phyloP scores from a whole-genome alignment of 2,888 invertebrate species.

The Cyaniris semiargus region DNA sequence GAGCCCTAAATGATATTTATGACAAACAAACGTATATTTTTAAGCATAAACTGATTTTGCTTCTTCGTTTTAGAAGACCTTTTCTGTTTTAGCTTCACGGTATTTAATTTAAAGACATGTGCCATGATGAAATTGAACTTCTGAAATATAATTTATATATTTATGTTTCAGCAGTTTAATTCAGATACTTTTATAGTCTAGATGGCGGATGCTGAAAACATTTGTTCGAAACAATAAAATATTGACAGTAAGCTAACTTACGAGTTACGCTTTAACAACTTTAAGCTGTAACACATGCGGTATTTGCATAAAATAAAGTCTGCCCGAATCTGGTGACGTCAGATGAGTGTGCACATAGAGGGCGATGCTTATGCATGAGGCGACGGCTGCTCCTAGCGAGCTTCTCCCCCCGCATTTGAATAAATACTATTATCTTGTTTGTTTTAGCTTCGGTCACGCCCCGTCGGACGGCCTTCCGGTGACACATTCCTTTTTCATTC shows the following conservation, averaged over 20 bases:
- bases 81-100: neutral
- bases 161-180: neutral
- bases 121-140: too few relatives aligned
- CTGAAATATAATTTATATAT: too few relatives aligned
- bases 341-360: conserved; percentile 68
- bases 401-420: conserved; percentile 68
- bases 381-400: conserved; percentile 60
- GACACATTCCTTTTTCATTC: conserved; percentile 52
- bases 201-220: neutral
- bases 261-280: conserved; percentile 20
- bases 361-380: conserved; percentile 74
- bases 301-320: conserved; percentile 34
- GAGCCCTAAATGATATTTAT: neutral
- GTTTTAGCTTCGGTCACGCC: conserved; percentile 68
- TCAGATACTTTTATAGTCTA: neutral
- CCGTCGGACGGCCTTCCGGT: conserved; percentile 57
- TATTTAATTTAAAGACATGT: too few relatives aligned
- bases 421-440: conserved; percentile 81
- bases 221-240: neutral
- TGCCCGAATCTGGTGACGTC: conserved; percentile 43
- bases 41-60: neutral
- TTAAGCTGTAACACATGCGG: conserved; percentile 5
- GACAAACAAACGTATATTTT: neutral
- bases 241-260: neutral
- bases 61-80: neutral